Evolutionary conservation across 2,888 invertebrate genomes (phyloP).

Genomic region (Graphium colonna): DNA sequence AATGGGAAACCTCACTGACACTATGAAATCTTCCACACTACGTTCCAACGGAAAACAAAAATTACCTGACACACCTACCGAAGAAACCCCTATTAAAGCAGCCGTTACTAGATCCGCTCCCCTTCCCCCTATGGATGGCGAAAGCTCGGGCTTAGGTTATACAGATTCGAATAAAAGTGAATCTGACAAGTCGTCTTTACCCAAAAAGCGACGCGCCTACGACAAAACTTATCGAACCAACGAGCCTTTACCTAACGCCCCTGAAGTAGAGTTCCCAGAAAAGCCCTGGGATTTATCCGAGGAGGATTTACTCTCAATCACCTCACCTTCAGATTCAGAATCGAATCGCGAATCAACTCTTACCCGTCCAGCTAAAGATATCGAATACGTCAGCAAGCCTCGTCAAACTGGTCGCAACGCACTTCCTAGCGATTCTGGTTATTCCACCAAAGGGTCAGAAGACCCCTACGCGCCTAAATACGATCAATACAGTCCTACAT

Average conservation of each 20-base stretch:
- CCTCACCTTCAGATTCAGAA: constrained; percentile 80
- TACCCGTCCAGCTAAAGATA: constrained; percentile 81
- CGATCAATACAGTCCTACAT: constrained; percentile 67
- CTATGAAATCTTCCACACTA: constrained; percentile 65
- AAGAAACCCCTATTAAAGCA: constrained; percentile 50
- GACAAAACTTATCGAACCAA: constrained; percentile 91
- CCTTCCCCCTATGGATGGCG: constrained; percentile 65
- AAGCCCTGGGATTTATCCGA: constrained; percentile 89
- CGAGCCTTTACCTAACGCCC: constrained; percentile 86
- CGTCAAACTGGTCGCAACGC: constrained; percentile 81
- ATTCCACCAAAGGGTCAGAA: constrained; percentile 68
- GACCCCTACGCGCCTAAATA: constrained; percentile 65
- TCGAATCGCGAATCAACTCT: constrained; percentile 78
- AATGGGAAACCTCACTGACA: constrained; percentile 77
- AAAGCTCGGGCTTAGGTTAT: constrained; percentile 75
- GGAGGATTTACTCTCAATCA: constrained; percentile 79
- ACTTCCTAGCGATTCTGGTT: constrained; percentile 71
- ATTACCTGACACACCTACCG: constrained; percentile 60
- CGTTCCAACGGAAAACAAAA: constrained; percentile 58
- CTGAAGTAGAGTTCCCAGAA: constrained; percentile 88
- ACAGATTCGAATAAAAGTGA: constrained; percentile 76
- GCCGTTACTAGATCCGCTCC: constrained; percentile 43
- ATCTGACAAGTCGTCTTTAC: constrained; percentile 70
- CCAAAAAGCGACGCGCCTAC: constrained; percentile 85
- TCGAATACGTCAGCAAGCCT: constrained; percentile 80